phyloP scores from a whole-genome alignment of 1,140 invertebrate species.

The Charaxes varanes region DNA sequence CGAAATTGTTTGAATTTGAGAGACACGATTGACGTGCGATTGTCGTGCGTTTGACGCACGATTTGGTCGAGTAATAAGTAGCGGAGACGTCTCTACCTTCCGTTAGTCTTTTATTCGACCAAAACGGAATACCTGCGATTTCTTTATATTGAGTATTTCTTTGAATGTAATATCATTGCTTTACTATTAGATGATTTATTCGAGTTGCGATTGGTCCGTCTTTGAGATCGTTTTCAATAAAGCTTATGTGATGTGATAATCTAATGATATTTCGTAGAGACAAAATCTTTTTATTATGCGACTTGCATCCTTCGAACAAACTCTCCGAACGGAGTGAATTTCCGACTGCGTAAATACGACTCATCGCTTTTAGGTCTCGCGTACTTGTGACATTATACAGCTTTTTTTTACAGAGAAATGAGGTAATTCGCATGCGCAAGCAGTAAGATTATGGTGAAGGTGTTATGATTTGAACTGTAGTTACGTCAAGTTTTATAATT shows the following conservation, averaged over 20 bases:
- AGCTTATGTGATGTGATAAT: conserved; percentile 73
- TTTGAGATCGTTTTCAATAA: conserved; percentile 39
- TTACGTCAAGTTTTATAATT: conserved; percentile 38
- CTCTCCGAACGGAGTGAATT: conserved; percentile 29
- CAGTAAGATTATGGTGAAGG: conserved; percentile 50
- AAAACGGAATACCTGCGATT: too few species aligned
- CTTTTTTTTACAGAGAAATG: conserved; percentile 39
- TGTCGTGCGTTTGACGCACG: too few species aligned
- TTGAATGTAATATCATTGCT: too few species aligned
- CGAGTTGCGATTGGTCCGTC: conserved; percentile 68
- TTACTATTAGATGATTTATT: too few species aligned
- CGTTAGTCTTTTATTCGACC: too few species aligned
- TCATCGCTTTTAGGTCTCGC: conserved; percentile 50
- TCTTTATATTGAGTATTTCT: too few species aligned
- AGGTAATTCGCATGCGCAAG: conserved; percentile 58
- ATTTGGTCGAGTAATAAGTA: too few species aligned
- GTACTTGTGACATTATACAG: conserved; percentile 33
- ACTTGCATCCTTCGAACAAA: conserved; percentile 38
- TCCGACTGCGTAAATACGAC: conserved; percentile 27
- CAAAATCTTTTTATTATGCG: conserved; percentile 37
- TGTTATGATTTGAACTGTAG: conserved; percentile 38
- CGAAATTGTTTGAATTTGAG: too few species aligned
- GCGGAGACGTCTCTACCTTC: too few species aligned
- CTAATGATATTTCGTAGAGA: conserved; percentile 52
- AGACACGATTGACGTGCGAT: too few species aligned